These are phyloP conservation scores for Loxodonta africana DNA, from an alignment of 2,113 vertebrate genomes.

Conservation along the genomic window DNA sequence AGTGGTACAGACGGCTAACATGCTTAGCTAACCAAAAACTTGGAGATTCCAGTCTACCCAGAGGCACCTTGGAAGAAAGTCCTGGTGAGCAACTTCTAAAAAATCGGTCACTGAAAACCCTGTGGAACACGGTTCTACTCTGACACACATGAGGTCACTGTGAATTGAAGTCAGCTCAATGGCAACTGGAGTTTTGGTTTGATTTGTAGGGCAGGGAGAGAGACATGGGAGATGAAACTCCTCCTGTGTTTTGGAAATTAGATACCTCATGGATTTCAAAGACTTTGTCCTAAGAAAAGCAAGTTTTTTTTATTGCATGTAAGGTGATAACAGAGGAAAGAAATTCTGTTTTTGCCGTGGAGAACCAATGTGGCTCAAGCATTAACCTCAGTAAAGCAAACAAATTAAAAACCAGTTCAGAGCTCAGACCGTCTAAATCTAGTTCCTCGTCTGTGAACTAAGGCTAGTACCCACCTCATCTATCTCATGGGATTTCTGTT, in stretches of 20 bases:
- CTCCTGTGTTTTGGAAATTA: background rate
- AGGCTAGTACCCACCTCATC: background rate
- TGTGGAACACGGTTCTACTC: background rate
- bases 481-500: background rate
- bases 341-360: background rate
- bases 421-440: background rate
- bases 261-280: background rate
- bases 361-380: background rate
- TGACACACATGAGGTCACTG: background rate
- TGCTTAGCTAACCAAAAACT: too few species aligned
- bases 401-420: background rate
- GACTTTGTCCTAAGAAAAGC: conserved; percentile 14
- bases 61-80: background rate
- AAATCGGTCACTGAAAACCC: background rate
- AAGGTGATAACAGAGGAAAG: background rate
- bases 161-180: background rate
- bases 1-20: too few species aligned
- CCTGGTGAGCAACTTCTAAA: background rate
- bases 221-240: background rate
- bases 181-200: background rate
- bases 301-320: background rate
- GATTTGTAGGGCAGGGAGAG: background rate
- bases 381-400: background rate
- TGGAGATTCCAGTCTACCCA: background rate
- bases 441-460: background rate